Evolutionary conservation across 1,140 invertebrate species (phyloP).

Genomic region (Meloidogyne chitwoodi): DNA sequence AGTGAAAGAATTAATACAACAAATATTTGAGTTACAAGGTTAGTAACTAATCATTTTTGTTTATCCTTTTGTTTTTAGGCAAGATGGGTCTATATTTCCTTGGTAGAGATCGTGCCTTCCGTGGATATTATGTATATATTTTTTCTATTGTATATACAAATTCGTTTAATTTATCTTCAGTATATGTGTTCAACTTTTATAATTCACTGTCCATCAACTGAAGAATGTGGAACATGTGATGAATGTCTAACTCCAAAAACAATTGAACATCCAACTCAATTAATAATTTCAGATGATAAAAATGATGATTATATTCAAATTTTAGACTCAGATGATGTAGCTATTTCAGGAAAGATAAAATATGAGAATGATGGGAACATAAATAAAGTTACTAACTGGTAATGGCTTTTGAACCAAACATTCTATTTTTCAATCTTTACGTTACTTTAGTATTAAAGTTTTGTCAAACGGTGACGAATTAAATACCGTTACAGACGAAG

Average conservation of each 20-base stretch:
- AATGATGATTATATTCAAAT: background rate
- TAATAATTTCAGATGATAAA: background rate
- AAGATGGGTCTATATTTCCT: slow-evolving; percentile 27
- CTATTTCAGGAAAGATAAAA: background rate
- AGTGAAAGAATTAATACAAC: slow-evolving; percentile 12
- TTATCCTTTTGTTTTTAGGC: slow-evolving; percentile 10
- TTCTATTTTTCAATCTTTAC: too few species aligned
- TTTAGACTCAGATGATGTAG: background rate
- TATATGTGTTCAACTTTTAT: slow-evolving; percentile 13
- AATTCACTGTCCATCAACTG: background rate
- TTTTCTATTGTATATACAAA: background rate
- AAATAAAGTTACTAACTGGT: background rate
- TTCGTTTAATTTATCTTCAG: background rate
- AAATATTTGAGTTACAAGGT: slow-evolving; percentile 23
- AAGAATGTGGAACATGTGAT: background rate
- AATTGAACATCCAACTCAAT: background rate
- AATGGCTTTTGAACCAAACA: too few species aligned
- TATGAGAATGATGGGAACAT: background rate
- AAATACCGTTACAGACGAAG: background rate
- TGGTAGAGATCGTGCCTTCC: slow-evolving; percentile 28
- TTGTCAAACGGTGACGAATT: background rate
- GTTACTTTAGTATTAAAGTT: background rate
- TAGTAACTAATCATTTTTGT: background rate
- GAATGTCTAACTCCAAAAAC: background rate
- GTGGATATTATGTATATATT: slow-evolving; percentile 22